Conservation (phyloP, 2,113 vertebrate genomes). For the Natator depressus region DNA sequence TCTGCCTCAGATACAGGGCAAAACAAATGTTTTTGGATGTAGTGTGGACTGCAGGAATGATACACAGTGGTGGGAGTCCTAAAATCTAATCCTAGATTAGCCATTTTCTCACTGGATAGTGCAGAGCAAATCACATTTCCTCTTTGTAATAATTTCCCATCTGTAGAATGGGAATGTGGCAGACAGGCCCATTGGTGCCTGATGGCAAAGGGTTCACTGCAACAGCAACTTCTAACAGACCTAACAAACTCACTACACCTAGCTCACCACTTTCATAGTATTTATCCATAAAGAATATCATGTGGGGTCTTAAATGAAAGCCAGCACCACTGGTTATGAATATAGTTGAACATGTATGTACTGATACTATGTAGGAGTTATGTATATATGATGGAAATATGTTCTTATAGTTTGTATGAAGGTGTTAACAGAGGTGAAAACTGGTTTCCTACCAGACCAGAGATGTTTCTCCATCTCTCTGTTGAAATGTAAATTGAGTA, state of each 20-base stretch:
- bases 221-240: neutral
- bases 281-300: neutral
- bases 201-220: neutral
- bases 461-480: neutral
- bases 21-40: neutral
- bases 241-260: neutral
- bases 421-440: neutral
- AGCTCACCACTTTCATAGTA: neutral
- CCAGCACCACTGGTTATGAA: neutral
- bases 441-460: neutral
- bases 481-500: neutral
- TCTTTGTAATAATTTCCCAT: neutral
- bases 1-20: neutral
- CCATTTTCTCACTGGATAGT: rapidly evolving
- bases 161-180: neutral
- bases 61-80: neutral
- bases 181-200: neutral
- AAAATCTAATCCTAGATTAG: neutral
- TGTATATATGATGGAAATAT: neutral
- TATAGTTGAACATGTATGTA: neutral
- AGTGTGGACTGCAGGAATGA: neutral
- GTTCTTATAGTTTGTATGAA: neutral
- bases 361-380: neutral
- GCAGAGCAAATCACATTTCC: neutral
- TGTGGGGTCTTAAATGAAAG: neutral